Base-by-base conservation (phyloP, 2,888 invertebrate species). In the Dyspetes luteomarginatus region DNA sequence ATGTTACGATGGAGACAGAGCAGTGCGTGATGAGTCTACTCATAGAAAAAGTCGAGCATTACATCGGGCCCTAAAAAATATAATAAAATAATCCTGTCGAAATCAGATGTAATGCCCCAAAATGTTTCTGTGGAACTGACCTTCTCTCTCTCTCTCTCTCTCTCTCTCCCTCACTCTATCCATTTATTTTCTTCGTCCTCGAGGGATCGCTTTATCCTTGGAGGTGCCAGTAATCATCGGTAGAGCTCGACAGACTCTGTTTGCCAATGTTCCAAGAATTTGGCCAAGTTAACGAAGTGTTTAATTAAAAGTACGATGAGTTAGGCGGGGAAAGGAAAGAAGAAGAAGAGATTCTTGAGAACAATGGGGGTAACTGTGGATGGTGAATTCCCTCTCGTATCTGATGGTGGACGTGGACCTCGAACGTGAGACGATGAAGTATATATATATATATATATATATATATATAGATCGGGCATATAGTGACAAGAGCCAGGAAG, bases 231-330 rank as follows among this genome's bases (percentile, higher is more conserved):
- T 76, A 76, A 81, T 81, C 68, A 68, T 81, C 76, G 55, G 17
- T n/a, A 3, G 19, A 67, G 26, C 72, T 73, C 52, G 68, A 67
- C 48, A 36, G 43, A 30, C 62, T 19, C 41, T 69, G 68, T 78
- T 64, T 73, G 76, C 67, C 62, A 45, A 64, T 52, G 68, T 73
- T 43, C 64, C 67, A 24, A 64, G 72, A 80, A 80, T 76, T 76
- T 77, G 9, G 65, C 56, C 77, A 74, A 81, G 83, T 81, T 83
- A 80, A 83, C 74, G 64, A 83, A 72, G 76, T 78, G 81, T 83
- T 86, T 86, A 87, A 87, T 88, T 86, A 45, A 45, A 45, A 45
- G 45, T 45, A 45, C 12, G 74, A 60, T 64, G 15, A 45, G 15
- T 4, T 4, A 45, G 15, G 45, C 12, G 45, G 17, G 45, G 45